A percentile compares a stretch with the other conserved stretches of the same genome.
phyloP scores from a whole-genome alignment of 1,140 invertebrate species.

The Pogonus chalceus region DNA sequence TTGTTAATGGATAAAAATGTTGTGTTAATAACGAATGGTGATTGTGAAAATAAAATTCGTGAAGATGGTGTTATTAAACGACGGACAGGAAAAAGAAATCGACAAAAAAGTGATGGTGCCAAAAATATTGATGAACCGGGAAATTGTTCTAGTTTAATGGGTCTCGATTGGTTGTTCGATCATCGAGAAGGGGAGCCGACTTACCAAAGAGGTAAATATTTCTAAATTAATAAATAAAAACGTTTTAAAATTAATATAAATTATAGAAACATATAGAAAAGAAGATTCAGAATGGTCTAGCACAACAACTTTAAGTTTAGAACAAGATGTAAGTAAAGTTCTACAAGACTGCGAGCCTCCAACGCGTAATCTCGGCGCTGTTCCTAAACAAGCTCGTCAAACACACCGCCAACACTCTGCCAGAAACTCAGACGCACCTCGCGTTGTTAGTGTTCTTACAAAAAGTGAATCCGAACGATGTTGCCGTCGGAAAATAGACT shows the following conservation, averaged over 20 bases:
- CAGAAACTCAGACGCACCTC: slow-evolving; percentile 14
- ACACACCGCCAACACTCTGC: slow-evolving; percentile 18
- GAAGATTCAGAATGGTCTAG: slow-evolving; percentile 42
- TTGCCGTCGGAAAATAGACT: background rate
- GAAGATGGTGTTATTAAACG: slow-evolving; percentile 11
- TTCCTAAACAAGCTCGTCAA: slow-evolving; percentile 52
- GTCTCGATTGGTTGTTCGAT: slow-evolving; percentile 33
- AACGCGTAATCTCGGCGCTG: slow-evolving; percentile 53
- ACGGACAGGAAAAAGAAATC: slow-evolving; percentile 10
- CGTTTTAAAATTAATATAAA: slow-evolving; percentile 13
- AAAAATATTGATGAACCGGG: slow-evolving; percentile 16
- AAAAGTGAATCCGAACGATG: slow-evolving; percentile 29
- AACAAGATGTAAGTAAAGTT: slow-evolving; percentile 40
- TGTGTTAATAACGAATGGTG: slow-evolving; percentile 9
- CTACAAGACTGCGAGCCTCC: slow-evolving; percentile 30
- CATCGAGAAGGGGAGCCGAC: slow-evolving; percentile 24
- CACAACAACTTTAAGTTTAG: slow-evolving; percentile 43
- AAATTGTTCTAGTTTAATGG: slow-evolving; percentile 28
- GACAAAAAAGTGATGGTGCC: slow-evolving; percentile 10
- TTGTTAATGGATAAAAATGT: slow-evolving; percentile 1
- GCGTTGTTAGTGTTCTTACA: slow-evolving; percentile 10
- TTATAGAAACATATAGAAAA: slow-evolving; percentile 29
- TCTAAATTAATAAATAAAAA: background rate
- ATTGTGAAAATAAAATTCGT: slow-evolving; percentile 10
- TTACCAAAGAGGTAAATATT: slow-evolving; percentile 24